Conservation (phyloP, 2,113 vertebrate genomes). For the Elachura formosa region DNA sequence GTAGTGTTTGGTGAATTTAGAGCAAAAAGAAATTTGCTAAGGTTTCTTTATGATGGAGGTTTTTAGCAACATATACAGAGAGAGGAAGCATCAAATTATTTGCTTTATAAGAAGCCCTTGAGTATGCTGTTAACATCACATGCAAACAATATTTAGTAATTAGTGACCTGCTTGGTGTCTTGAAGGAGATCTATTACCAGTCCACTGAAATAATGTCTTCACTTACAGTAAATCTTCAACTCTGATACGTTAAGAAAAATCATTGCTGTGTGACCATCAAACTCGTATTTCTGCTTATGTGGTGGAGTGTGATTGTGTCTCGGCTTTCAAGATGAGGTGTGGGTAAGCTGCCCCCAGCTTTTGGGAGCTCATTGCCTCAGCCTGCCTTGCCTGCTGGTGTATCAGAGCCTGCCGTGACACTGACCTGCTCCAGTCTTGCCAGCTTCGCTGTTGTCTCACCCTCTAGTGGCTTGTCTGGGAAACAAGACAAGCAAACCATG, state of each 20-base stretch:
- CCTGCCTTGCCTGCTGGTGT: neutral
- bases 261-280: neutral
- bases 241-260: neutral
- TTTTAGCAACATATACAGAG: neutral
- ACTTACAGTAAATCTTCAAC: neutral
- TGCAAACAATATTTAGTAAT: slow-evolving; percentile 13
- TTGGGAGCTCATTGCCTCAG: neutral
- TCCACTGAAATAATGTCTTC: neutral
- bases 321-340: neutral
- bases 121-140: neutral
- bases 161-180: slow-evolving; percentile 27
- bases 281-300: neutral
- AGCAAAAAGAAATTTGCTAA: neutral
- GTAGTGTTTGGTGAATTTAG: neutral
- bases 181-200: neutral
- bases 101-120: neutral
- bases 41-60: neutral
- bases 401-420: fast-evolving
- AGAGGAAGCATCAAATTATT: neutral
- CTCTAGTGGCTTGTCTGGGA: slow-evolving; percentile 50
- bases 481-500: neutral
- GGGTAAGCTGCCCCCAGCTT: neutral
- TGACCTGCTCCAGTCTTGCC: neutral
- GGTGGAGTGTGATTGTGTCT: neutral
- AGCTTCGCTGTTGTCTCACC: slow-evolving; percentile 45